Evolutionary conservation across 2,797 vertebrate genomes (phyloP).

Genomic region (Bryconaethiops microstoma): DNA sequence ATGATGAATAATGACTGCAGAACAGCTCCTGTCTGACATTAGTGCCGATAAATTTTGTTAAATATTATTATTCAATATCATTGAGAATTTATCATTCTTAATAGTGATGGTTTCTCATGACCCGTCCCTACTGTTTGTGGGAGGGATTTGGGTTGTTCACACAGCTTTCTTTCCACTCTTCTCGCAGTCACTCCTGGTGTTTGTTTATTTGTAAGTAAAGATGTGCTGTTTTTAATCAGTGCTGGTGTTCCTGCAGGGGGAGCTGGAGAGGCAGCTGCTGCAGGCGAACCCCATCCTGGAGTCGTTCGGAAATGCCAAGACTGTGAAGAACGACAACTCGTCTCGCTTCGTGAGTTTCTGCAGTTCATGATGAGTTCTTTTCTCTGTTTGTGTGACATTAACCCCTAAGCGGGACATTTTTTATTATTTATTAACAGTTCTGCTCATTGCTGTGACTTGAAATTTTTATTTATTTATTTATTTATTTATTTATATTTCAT

Average conservation of each 20-base stretch:
- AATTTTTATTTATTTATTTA: no score
- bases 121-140: not conserved
- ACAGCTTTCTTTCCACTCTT: not conserved
- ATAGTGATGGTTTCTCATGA: no score
- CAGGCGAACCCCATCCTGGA: slow-evolving; percentile 98
- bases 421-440: not conserved
- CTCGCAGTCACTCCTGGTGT: not conserved
- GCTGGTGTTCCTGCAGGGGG: slow-evolving; percentile 80
- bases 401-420: not conserved
- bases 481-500: no score
- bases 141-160: not conserved
- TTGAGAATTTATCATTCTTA: not conserved
- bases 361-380: slow-evolving; percentile 94
- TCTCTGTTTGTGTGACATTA: slow-evolving; percentile 86
- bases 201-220: not conserved
- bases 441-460: not conserved
- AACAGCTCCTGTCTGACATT: no score
- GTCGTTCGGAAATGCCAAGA: slow-evolving; percentile 98
- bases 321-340: slow-evolving; percentile 99
- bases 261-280: slow-evolving; percentile 95
- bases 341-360: slow-evolving; percentile 96
- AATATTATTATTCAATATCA: not conserved
- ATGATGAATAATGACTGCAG: no score
- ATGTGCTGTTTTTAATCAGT: slow-evolving; percentile 23
- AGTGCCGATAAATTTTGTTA: not conserved